phyloP scores from a whole-genome alignment of 2,888 invertebrate genomes.

The Eumacrocentrus americanus region DNA sequence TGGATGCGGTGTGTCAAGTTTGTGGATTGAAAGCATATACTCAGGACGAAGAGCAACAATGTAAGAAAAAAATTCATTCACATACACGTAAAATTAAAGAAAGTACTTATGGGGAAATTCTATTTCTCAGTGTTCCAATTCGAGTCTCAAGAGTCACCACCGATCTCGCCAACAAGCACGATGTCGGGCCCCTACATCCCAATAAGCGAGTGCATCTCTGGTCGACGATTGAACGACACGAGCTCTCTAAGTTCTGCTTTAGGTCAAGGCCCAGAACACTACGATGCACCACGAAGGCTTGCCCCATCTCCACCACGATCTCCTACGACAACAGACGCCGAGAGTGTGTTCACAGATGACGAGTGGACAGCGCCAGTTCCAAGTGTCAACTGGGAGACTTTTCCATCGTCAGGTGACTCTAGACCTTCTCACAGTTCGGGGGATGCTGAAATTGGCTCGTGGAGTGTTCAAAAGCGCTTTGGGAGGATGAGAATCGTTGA shows the following conservation, averaged over 20 bases:
- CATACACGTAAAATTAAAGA: no score
- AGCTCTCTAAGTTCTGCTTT: conserved; percentile 53
- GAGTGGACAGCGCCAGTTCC: conserved; percentile 68
- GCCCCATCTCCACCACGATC: conserved; percentile 63
- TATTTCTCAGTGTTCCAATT: conserved; percentile 52
- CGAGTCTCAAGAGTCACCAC: conserved; percentile 66
- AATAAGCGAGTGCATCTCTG: conserved; percentile 91
- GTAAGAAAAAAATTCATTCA: conserved; percentile 10
- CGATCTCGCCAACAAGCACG: conserved; percentile 68
- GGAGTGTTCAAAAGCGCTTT: conserved; percentile 67
- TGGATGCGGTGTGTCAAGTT: conserved; percentile 89
- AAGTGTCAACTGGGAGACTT: conserved; percentile 63
- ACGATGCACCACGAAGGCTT: conserved; percentile 52
- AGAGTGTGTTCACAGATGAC: conserved; percentile 74
- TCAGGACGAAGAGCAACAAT: conserved; percentile 63
- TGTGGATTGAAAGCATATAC: conserved; percentile 82
- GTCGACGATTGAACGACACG: conserved; percentile 66
- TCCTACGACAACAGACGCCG: conserved; percentile 71
- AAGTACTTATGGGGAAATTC: not conserved
- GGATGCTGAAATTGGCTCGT: conserved; percentile 65
- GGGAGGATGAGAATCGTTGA: conserved; percentile 63
- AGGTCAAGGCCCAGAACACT: conserved; percentile 53
- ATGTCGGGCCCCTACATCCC: conserved; percentile 87
- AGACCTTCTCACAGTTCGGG: conserved; percentile 67
- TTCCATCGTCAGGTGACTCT: conserved; percentile 59